These are phyloP conservation scores for Xenus cinereus DNA, from an alignment of 2,113 vertebrate genomes.

Conservation along the genomic window DNA sequence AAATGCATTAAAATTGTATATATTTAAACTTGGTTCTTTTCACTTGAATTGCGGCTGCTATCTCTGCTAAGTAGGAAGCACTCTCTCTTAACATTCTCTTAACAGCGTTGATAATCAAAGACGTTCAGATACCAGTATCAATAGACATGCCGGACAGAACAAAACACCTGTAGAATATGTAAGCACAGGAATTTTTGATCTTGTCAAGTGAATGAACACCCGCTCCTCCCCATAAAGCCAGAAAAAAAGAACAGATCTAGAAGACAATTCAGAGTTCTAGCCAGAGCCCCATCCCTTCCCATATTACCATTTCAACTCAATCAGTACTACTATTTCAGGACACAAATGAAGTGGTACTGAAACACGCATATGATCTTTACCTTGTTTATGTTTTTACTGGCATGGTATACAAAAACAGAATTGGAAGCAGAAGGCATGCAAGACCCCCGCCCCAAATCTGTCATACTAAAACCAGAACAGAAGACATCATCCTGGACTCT, in stretches of 20 bases:
- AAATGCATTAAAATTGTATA: background rate
- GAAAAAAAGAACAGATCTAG: background rate
- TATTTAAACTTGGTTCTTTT: background rate
- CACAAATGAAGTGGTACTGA: background rate
- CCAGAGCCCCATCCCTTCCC: background rate
- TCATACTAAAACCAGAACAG: background rate
- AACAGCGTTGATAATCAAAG: rapidly evolving
- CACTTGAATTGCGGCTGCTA: background rate
- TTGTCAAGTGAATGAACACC: background rate
- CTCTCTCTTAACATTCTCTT: background rate
- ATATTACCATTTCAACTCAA: background rate
- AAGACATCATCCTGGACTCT: background rate
- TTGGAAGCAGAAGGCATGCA: background rate
- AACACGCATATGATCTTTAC: background rate
- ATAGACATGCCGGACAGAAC: background rate
- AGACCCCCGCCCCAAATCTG: background rate
- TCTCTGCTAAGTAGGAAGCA: background rate
- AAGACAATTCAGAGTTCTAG: background rate
- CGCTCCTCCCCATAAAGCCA: background rate
- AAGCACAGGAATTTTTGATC: background rate
- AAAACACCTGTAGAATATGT: background rate
- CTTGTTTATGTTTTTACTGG: background rate
- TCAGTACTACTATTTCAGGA: background rate
- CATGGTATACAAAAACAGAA: background rate
- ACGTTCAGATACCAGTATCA: background rate